Base-by-base conservation (phyloP, 2,113 vertebrate genomes). In the Gasterosteus nipponicus region DNA sequence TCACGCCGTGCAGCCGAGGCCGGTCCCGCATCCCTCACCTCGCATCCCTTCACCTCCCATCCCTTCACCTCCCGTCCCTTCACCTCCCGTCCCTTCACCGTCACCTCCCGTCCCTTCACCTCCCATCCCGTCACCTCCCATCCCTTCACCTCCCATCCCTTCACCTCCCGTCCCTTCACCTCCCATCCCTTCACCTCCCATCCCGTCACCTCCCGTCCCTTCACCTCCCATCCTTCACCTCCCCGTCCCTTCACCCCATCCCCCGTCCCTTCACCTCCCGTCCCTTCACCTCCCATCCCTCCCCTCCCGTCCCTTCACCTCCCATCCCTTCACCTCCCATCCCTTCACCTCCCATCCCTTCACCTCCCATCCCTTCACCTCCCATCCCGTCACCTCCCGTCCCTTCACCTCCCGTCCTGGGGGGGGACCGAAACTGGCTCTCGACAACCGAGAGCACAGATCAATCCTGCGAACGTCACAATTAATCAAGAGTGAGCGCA, bases 401-500 rank as follows among this genome's bases (percentile, higher is more conserved):
- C 35, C 35, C 35, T 3, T 38, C 7, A 7, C 35, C 35, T 38
- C 35, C 35, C 35, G 6, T 38, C 35, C 35, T 38, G 35, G 77
- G 69, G 69, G 82, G 33, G 49, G 73, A 90, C 72, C 78, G 83
- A 92, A 90, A 89, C 84, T 6, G 64, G 16, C 29, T 35, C 7
- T 19, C 66, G 46, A 35, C 60, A 81, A 47, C 22, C 11, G 33
- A 49, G 62, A 60, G 78, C 19, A 22, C n/a, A 41, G 65, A 87
- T 90, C 79, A 83, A 79, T 68, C 64, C 29, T 38, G 0, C 1
- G 44, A 68, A 72, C 78, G 72, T 83, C 58, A 63, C 77, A 78
- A 75, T 85, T 90, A 90, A 91, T 91, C 87, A 91, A 85, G 66
- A 35, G 9, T 7, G 61, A 73, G 53, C 31, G 77, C 57, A 29